A percentile compares a stretch with the other conserved stretches of the same genome.
phyloP scores from a whole-genome alignment of 2,888 invertebrate species.

The Polymixis lichenea region DNA sequence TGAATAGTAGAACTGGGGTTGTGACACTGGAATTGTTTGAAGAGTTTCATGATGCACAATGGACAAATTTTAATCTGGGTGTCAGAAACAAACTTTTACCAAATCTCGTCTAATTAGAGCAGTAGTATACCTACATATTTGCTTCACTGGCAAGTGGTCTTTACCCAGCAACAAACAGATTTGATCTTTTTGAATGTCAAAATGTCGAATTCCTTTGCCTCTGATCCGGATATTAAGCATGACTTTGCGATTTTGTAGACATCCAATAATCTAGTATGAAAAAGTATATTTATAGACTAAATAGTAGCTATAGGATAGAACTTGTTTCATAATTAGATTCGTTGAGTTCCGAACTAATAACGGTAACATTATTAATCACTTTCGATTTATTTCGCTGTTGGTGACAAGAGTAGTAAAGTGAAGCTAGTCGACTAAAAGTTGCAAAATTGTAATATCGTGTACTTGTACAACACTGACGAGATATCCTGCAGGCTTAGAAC shows the following conservation, averaged over 20 bases:
- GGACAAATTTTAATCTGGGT: neutral
- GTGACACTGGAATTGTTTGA: conserved; percentile 18
- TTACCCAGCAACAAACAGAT: conserved; percentile 10
- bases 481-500: neutral
- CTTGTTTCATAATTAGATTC: conserved; percentile 47
- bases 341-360: conserved; percentile 37
- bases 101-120: neutral
- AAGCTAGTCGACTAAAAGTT: conserved; percentile 23
- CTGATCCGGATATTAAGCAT: conserved; percentile 31
- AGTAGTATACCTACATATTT: neutral
- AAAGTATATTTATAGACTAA: conserved; percentile 7
- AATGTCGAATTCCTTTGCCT: conserved; percentile 39
- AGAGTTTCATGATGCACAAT: conserved; percentile 10
- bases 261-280: conserved; percentile 15
- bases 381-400: conserved; percentile 54
- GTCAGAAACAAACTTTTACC: neutral
- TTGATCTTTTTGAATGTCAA: conserved; percentile 36
- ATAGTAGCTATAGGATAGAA: conserved; percentile 23
- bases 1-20: conserved; percentile 10
- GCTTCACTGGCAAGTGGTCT: neutral
- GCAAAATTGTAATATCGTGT: conserved; percentile 29
- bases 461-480: conserved; percentile 22
- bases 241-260: conserved; percentile 15
- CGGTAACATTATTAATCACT: conserved; percentile 60
- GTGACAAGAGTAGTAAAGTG: conserved; percentile 46